Evolutionary conservation across 2,888 invertebrate genomes (phyloP), one percentile per base, ranked within the genome.

Genomic region (Heliconius ethilla): DNA sequence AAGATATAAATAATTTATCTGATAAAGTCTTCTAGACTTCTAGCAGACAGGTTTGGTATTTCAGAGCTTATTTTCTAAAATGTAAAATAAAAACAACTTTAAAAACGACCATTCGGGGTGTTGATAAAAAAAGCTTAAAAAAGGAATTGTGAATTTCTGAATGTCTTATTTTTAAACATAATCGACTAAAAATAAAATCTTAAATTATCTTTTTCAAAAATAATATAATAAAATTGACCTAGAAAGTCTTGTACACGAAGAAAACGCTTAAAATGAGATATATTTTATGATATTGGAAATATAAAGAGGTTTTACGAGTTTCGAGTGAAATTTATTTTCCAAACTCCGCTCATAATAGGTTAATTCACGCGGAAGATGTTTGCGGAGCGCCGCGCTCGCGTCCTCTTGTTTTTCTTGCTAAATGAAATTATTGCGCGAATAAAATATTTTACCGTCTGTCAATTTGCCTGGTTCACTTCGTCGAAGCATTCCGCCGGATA

Each of bases 361-460:
- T 91, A 92, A 93, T 93, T 93, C 93, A 88, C 87, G 92, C 90
- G 90, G 89, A 93, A 92, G 89, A 91, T 90, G 90, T 89, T 90
- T 88, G 89, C 86, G 89, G 88, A 87, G 88, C 86, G 87, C 85
- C 86, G 82, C 78, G 78, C 81, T 81, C 82, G 75, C 55, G 81
- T 80, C 78, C 83, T 82, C 85, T 90, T 92, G 93, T 93, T 93
- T 93, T 94, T 93, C 92, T 91, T 90, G 86, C 90, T 75, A 92
- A 93, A 94, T 92, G 89, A 93, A 94, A 92, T 94, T 94, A 94
- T 92, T 91, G 89, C 89, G 84, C 84, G 90, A 89, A 91, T 94
- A 93, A 94, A 94, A 94, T 94, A 94, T 93, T 94, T 94, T 93
- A 94, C 90, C 90, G 93, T 91, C 94, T 93, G 94, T 93, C 94